phyloP scores from a whole-genome alignment of 2,113 vertebrate species.

The Nothoprocta pentlandii region DNA sequence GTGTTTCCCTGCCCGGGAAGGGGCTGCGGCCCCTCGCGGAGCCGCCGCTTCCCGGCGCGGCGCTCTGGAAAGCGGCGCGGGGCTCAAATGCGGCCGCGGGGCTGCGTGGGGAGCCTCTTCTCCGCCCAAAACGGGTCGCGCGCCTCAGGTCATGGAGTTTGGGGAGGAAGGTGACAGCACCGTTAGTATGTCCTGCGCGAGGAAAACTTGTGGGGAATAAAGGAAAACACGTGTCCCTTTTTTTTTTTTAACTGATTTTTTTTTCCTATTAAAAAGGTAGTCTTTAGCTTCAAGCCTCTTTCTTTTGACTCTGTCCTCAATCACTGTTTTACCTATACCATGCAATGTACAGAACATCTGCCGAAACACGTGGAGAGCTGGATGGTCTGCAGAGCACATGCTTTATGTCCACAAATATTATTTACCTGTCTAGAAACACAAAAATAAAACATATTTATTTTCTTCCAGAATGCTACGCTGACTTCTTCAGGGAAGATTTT shows the following conservation, averaged over 20 bases:
- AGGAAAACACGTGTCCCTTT: fast-evolving
- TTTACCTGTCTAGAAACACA: background rate
- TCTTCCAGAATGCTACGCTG: conserved; percentile 88
- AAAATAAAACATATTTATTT: background rate
- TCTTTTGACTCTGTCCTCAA: background rate
- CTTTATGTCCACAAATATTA: background rate
- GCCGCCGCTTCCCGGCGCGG: no score
- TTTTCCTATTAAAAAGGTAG: background rate
- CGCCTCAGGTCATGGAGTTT: background rate
- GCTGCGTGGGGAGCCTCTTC: fast-evolving
- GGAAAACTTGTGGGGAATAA: background rate
- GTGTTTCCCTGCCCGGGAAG: no score
- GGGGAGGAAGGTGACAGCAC: background rate
- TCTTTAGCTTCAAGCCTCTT: background rate
- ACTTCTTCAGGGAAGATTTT: conserved; percentile 91
- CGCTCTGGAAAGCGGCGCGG: fast-evolving
- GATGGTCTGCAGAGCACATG: background rate
- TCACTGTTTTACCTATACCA: fast-evolving
- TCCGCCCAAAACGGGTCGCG: background rate
- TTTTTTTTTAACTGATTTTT: background rate
- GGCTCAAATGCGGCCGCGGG: fast-evolving
- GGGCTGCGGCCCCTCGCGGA: no score
- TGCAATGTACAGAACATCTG: fast-evolving
- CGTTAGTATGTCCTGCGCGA: background rate
- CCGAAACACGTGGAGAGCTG: fast-evolving